Evolutionary conservation across 2,797 vertebrate genomes (phyloP), one percentile per base, ranked within the genome.

Genomic region (Delichon dasypus): DNA sequence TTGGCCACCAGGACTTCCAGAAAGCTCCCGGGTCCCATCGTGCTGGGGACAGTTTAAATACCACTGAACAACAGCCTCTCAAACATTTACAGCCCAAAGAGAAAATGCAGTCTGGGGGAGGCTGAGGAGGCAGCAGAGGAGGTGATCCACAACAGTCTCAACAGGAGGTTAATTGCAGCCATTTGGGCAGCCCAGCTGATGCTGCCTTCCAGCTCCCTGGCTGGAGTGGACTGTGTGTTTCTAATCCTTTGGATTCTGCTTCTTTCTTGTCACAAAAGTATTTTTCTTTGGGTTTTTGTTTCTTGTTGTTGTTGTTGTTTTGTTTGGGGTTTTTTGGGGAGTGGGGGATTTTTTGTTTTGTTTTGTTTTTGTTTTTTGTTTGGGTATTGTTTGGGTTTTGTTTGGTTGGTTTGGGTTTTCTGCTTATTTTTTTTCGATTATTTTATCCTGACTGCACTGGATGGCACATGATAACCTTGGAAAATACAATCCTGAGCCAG

Each of bases 141-240:
- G n/a, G 10, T 18, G 30, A 73, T 58, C 50, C 51, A 13, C 51
- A 66, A 19, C 60, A 73, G 12, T 27, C 67, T 48, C 65, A 40
- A 7, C n/a, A 85, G 71, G 90, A 90, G 65, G 78, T 67, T 94
- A 68, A 92, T 65, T 87, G 62, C n/a, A 74, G 42, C 5, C 30
- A 77, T 92, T 93, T 88, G 72, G 50, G 65, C 76, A 90, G 68
- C 61, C 42, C 75, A 93, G 60, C 30, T 81, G 85, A 54, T 68
- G 48, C n/a, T 89, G 51, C 53, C 67, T 89, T 92, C 40, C 77
- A 92, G 27, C 54, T 89, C 51, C 55, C 38, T 32, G 34, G 32
- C 50, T 78, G 19, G 25, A 58, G 29, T 7, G 29, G 50, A 16
- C 30, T 34, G 10, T 40, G 18, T 44, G 8, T 51, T 92, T 93